Evolutionary conservation across 2,888 invertebrate genomes (phyloP), one percentile per base, ranked within the genome.

Genomic region (Pristionchus entomophagus): DNA sequence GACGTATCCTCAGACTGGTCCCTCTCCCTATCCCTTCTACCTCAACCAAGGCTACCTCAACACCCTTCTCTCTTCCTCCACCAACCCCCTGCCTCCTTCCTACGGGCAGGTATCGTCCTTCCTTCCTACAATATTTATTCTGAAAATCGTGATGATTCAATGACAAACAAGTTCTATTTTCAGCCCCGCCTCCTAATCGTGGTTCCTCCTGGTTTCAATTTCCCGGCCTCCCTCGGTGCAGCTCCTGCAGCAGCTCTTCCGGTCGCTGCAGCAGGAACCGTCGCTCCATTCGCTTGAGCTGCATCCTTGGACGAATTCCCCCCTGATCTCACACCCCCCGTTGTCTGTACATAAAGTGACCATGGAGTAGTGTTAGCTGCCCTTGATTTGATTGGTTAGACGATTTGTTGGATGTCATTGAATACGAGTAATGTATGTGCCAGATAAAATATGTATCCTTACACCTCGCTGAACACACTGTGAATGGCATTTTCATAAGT

Each of bases 31-130:
- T 35, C 65, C 82, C 41, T 82, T 41, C 82, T 84, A 65, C 38
- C 17, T 38, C 32, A 73, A 32, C 22, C 35, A 85, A 5, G 73
- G 53, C 26, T 77, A 85, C n/a, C 77, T 85, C 3, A 73, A 77
- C 77, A 85, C 73, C 35, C 56, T 77, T 14, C 17, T 53, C n/a
- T 85, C 77, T 0, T 29, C 85, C 35, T 56, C 73, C 5, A 51
- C 84, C 51, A 51, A 45, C 32, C 56, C 73, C 26, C 85, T 77
- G 0, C 77, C 77, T 14, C 26, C 35, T 35, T 19, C 62, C 65
- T 84, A 84, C 49, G 84, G 84, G 69, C 82, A 82, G 82, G 82
- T 82, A 53, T n/a, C n/a, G n/a, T n/a, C n/a, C n/a, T n/a, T n/a
- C n/a, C n/a, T n/a, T n/a, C n/a, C n/a, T n/a, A 19, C 10, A 38